Percentiles rank a stretch among this genome's conserved stretches.
Evolutionary conservation across 2,797 vertebrate species (phyloP).

Genomic region (Florisuga fusca): DNA sequence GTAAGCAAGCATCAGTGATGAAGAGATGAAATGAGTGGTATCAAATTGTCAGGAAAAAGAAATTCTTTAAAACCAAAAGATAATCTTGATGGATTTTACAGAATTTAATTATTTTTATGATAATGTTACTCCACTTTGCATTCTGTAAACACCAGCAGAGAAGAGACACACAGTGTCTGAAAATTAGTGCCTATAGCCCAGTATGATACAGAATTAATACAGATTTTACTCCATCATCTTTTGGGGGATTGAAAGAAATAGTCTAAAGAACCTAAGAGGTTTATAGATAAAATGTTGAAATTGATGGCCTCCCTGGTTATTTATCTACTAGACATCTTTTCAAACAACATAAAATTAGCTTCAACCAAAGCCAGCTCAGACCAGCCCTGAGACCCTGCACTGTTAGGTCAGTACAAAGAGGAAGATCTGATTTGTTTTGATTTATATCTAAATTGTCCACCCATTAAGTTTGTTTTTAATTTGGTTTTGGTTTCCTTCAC

Average conservation of each 20-base stretch:
- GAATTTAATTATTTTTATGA: background rate
- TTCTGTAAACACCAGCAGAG: background rate
- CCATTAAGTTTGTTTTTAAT: rapidly evolving
- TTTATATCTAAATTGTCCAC: background rate
- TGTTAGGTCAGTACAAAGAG: background rate
- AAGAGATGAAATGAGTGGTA: background rate
- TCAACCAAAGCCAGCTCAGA: background rate
- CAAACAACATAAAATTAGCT: background rate
- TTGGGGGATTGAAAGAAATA: background rate
- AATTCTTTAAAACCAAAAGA: background rate
- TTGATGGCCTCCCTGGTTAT: background rate
- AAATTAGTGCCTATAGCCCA: background rate
- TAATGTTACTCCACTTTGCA: background rate
- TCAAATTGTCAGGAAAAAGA: background rate
- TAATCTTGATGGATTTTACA: background rate
- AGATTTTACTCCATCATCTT: background rate
- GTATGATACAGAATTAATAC: background rate
- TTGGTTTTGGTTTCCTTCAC: background rate
- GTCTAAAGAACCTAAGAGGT: background rate
- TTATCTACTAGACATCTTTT: background rate
- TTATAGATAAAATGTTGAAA: background rate
- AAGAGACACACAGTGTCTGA: background rate
- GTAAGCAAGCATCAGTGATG: background rate
- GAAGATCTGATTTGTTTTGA: background rate
- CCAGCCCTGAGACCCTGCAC: background rate